Percentiles rank a stretch among this genome's conserved stretches.
These are phyloP conservation scores for Agrenia bidenticulata DNA, from an alignment of 2,888 invertebrate genomes.

Conservation along the genomic window DNA sequence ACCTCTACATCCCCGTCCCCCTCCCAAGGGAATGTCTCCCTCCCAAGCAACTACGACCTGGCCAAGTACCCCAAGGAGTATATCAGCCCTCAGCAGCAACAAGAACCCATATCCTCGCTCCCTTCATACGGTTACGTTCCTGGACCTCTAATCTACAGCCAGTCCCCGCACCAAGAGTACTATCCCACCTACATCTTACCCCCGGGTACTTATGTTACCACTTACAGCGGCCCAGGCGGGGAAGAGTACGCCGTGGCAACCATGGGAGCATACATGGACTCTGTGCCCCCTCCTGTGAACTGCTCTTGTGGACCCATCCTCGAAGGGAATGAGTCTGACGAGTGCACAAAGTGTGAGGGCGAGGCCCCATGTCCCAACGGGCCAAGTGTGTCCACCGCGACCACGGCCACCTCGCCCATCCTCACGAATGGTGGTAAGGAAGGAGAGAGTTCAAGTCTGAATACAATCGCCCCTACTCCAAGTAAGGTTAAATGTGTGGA, in stretches of 20 bases:
- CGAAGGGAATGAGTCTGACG: constrained; percentile 41
- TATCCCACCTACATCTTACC: constrained; percentile 45
- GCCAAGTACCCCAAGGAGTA: constrained; percentile 53
- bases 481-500: neutral
- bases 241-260: constrained; percentile 39
- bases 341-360: constrained; percentile 21
- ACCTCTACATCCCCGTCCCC: neutral
- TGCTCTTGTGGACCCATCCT: constrained; percentile 37
- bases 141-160: constrained; percentile 13
- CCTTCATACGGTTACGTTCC: constrained; percentile 35
- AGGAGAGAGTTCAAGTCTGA: constrained; percentile 16
- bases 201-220: constrained; percentile 42
- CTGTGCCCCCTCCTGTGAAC: constrained; percentile 27
- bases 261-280: constrained; percentile 31
- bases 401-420: constrained; percentile 54
- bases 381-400: neutral
- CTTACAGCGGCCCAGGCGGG: constrained; percentile 37
- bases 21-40: neutral
- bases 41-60: constrained; percentile 50
- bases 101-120: constrained; percentile 19
- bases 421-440: too few relatives aligned
- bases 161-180: constrained; percentile 20
- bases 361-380: too few relatives aligned
- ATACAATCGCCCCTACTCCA: neutral
- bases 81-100: constrained; percentile 45